A percentile compares a stretch with the other conserved stretches of the same genome.
Conservation (phyloP, 2,797 vertebrate species). For the Lerista edwardsae region DNA sequence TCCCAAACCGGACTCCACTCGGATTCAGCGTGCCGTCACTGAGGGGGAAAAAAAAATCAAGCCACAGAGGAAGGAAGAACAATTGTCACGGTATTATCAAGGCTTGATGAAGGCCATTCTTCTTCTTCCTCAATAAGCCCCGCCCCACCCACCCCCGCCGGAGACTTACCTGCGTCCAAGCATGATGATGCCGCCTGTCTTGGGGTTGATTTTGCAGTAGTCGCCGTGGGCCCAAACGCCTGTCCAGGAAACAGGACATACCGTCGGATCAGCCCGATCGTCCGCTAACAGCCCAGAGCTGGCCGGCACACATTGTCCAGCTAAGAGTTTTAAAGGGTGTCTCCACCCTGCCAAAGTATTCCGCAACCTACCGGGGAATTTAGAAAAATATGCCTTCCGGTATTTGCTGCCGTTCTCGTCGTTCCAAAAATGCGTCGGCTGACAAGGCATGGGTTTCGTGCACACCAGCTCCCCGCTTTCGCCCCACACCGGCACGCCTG, state of each 20-base stretch:
- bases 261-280: constrained; percentile 13
- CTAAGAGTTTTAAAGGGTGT: no score
- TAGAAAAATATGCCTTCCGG: constrained; percentile 94
- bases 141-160: no score
- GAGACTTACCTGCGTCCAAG: constrained; percentile 89
- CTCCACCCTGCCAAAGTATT: neutral
- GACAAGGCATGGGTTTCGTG: constrained; percentile 91
- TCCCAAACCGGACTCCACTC: constrained; percentile 95
- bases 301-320: no score
- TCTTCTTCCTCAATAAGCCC: constrained; percentile 2
- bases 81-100: constrained; percentile 44
- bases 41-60: constrained; percentile 55
- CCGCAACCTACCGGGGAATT: constrained; percentile 83
- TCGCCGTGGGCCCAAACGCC: constrained; percentile 94
- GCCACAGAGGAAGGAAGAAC: constrained; percentile 13
- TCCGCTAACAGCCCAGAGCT: neutral
- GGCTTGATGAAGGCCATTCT: constrained; percentile 44
- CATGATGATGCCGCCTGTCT: constrained; percentile 93
- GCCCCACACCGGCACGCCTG: constrained; percentile 92
- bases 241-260: constrained; percentile 48
- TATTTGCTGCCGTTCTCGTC: constrained; percentile 94
- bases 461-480: constrained; percentile 96
- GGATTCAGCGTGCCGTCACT: constrained; percentile 97
- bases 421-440: constrained; percentile 97
- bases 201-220: constrained; percentile 96